These are phyloP conservation scores for Microtus oregoni DNA, from an alignment of 2,113 vertebrate genomes.

Conservation along the genomic window DNA sequence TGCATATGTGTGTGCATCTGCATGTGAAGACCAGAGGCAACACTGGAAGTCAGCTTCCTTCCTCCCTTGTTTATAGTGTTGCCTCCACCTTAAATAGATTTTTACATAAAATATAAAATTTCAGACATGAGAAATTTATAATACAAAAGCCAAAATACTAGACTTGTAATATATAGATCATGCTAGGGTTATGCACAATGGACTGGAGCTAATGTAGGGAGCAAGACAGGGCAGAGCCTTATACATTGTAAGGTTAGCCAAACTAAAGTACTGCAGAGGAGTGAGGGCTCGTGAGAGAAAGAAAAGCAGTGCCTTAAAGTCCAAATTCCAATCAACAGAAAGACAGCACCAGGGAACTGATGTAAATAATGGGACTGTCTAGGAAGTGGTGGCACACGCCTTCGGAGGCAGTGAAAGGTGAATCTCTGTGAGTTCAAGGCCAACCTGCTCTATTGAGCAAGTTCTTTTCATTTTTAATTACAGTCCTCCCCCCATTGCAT, in stretches of 20 bases:
- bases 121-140: constrained; percentile 39
- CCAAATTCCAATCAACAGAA: background rate
- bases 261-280: background rate
- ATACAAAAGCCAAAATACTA: constrained; percentile 34
- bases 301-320: background rate
- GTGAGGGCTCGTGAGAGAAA: background rate
- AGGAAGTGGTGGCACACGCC: background rate
- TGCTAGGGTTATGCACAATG: background rate
- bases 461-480: background rate
- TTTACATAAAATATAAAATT: constrained; percentile 58
- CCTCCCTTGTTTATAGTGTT: background rate
- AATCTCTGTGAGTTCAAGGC: background rate
- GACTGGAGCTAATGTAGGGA: background rate
- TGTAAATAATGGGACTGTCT: background rate
- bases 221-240: background rate
- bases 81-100: constrained; percentile 22
- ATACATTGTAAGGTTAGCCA: background rate
- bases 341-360: background rate
- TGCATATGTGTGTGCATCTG: background rate
- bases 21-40: background rate
- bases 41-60: background rate
- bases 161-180: background rate
- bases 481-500: background rate
- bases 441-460: background rate
- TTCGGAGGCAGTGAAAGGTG: background rate